Conservation (phyloP, 2,888 invertebrate species). For the Malacosoma neustria region DNA sequence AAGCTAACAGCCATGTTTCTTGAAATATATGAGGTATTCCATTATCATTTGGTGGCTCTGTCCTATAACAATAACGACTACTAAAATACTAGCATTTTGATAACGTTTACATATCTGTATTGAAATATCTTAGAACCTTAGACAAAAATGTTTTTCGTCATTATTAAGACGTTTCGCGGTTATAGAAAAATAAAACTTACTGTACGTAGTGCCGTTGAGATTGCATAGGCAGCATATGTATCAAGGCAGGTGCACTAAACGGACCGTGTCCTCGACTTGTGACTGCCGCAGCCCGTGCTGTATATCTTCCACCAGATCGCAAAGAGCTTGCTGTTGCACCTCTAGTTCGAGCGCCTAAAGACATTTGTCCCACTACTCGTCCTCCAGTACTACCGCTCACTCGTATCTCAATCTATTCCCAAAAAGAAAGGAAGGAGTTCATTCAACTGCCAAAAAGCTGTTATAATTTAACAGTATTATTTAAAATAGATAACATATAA, state of each 20-base stretch:
- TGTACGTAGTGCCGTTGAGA: constrained; percentile 64
- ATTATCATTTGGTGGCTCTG: constrained; percentile 63
- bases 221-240: constrained; percentile 80
- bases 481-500: too few relatives aligned
- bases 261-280: constrained; percentile 93
- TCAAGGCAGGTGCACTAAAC: constrained; percentile 84
- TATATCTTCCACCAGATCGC: constrained; percentile 88
- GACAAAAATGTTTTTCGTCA: too few relatives aligned
- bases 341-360: constrained; percentile 90
- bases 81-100: too few relatives aligned
- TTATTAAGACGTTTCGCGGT: too few relatives aligned
- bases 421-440: constrained; percentile 1
- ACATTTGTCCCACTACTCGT: constrained; percentile 83
- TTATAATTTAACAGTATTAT: too few relatives aligned
- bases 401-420: constrained; percentile 53
- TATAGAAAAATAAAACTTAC: constrained; percentile 42
- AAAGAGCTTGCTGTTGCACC: constrained; percentile 93
- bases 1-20: constrained; percentile 62
- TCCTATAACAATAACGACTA: too few relatives aligned
- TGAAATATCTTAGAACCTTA: too few relatives aligned
- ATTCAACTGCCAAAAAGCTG: too few relatives aligned
- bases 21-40: constrained; percentile 56
- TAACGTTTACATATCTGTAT: too few relatives aligned
- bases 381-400: constrained; percentile 48
- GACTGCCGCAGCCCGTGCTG: constrained; percentile 91